Evolutionary conservation across 53 echinoderm and acorn worm species (phyloP), one percentile per base, ranked within the genome.

Genomic region (Mesocentrotus franciscanus): DNA sequence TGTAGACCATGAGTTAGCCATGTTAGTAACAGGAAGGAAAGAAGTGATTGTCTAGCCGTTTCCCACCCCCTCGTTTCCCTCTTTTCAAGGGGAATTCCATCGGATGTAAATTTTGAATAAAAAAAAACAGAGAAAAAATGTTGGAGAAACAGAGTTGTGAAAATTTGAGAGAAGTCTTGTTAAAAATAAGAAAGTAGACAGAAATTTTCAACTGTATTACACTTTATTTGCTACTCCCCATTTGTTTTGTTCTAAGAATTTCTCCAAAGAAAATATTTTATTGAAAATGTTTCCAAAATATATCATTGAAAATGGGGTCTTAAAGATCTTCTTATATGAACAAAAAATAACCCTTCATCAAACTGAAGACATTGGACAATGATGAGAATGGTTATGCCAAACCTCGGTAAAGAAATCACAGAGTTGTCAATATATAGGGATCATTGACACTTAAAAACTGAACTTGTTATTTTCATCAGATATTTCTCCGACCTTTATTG

Each of bases 31-130:
- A 87, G 87, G 87, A 87, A 87, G 87, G 87, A 87, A 81, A 30
- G 2, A 16, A 39, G 81, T 39, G 39, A 22, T 22, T 42, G 87
- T 87, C 87, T 87, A n/a, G 59, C 12, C 29, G 12, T n/a, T 81
- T 27, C 87, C 87, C 57, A 87, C 87, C 87, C 39, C n/a, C 87
- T 87, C 87, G 10, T 87, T 58, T 87, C 87, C 87, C 87, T 58
- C 3, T 87, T 59, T 87, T 87, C 57, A 87, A 87, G 87, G 87
- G 87, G 2, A 81, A 39, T 36, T n/a, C 72, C 72, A 72, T 27
- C 18, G 27, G 26, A 27, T 72, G 27, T 72, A 4, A 72, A n/a
- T 72, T 72, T n/a, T 49, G 49, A 49, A 49, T 2, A 49, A 6
- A 3, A 26, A 27, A 27, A 72, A 27, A 72, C 1, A 72, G 27